Evolutionary conservation across 2,113 vertebrate species (phyloP).

Genomic region (Myodes glareolus): DNA sequence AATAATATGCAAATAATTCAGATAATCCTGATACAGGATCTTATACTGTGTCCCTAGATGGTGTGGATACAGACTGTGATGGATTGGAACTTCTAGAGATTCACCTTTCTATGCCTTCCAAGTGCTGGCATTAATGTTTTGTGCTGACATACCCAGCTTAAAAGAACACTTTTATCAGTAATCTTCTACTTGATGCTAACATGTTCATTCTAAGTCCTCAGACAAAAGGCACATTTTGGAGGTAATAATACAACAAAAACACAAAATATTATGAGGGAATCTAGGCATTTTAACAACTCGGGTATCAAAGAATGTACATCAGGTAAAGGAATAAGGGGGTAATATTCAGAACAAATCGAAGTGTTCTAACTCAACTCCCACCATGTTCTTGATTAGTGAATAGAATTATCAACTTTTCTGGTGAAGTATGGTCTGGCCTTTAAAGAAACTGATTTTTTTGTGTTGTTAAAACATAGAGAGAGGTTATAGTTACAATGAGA

Average conservation of each 20-base stretch:
- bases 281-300: background rate
- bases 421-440: background rate
- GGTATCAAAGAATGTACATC: background rate
- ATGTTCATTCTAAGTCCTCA: background rate
- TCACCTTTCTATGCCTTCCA: background rate
- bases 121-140: background rate
- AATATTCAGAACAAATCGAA: background rate
- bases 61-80: background rate
- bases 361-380: background rate
- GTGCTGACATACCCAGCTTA: background rate
- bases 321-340: background rate
- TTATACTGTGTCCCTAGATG: background rate
- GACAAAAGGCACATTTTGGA: background rate
- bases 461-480: background rate
- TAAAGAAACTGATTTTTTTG: background rate
- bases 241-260: too few relatives aligned
- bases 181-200: background rate
- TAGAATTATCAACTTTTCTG: background rate
- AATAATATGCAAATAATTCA: constrained; percentile 25
- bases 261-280: background rate
- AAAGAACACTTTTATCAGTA: background rate
- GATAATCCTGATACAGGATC: background rate
- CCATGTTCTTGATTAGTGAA: background rate
- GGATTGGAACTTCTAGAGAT: background rate
- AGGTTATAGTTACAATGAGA: too few relatives aligned